Percentiles rank a stretch among this genome's conserved stretches.
Conservation (phyloP, 2,888 invertebrate species). For the Muschampia plurimacula region DNA sequence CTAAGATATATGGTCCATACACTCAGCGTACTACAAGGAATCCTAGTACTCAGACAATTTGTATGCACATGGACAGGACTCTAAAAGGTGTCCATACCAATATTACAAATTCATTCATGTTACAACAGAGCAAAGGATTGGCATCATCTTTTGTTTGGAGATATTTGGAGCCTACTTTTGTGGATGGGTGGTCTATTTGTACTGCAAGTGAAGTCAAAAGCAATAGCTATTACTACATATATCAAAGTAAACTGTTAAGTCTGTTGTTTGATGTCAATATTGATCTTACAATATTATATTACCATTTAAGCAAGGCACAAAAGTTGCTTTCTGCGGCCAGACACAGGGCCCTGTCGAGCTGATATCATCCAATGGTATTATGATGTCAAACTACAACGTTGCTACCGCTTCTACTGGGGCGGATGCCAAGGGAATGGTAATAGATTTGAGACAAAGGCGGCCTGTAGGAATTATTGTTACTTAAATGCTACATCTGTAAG, state of each 20-base stretch:
- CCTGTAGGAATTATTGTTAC: slow-evolving; percentile 59
- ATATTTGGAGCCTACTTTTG: no score
- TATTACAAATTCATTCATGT: neutral
- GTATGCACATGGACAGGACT: slow-evolving; percentile 54
- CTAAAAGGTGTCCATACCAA: slow-evolving; percentile 54
- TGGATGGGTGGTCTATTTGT: no score
- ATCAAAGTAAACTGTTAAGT: neutral
- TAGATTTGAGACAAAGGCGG: slow-evolving; percentile 56
- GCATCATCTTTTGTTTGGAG: no score
- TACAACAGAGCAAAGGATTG: neutral
- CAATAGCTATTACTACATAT: neutral
- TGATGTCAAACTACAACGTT: slow-evolving; percentile 59
- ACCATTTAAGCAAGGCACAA: slow-evolving; percentile 61
- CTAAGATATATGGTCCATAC: slow-evolving; percentile 9
- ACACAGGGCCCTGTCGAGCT: slow-evolving; percentile 73
- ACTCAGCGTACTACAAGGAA: slow-evolving; percentile 40
- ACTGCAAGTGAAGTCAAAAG: no score
- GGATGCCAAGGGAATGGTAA: slow-evolving; percentile 80
- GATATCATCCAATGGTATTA: slow-evolving; percentile 74
- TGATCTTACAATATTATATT: neutral
- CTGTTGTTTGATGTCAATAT: neutral
- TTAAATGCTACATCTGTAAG: slow-evolving; percentile 46
- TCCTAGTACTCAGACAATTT: slow-evolving; percentile 51
- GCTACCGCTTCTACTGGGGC: slow-evolving; percentile 74
- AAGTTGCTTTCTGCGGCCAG: slow-evolving; percentile 70